Conservation (phyloP, 2,113 vertebrate species). For the Oriolus oriolus region DNA sequence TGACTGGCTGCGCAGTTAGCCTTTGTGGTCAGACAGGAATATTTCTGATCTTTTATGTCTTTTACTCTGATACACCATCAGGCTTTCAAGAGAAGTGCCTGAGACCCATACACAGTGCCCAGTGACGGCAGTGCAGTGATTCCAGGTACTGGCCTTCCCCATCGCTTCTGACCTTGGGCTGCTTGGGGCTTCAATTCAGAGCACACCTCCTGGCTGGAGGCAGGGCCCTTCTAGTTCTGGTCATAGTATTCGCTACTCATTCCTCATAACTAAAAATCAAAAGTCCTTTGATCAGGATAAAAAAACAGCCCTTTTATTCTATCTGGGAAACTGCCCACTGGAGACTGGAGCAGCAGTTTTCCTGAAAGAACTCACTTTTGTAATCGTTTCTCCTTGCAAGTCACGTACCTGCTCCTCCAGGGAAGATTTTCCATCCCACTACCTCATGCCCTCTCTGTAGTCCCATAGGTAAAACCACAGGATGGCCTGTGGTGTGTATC, state of each 20-base stretch:
- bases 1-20: not conserved
- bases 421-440: not conserved
- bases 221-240: not conserved
- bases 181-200: not conserved
- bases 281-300: not conserved
- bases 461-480: not conserved
- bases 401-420: not conserved
- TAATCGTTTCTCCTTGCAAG: not conserved
- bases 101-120: fast-evolving
- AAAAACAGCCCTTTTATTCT: not conserved
- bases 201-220: not conserved
- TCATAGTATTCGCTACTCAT: not conserved
- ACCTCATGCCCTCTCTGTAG: not conserved
- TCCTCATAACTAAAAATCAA: not conserved
- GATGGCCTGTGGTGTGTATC: no score
- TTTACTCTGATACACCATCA: not conserved
- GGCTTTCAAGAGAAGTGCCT: not conserved
- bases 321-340: not conserved
- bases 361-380: not conserved
- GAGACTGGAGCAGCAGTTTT: not conserved
- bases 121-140: not conserved
- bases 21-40: not conserved
- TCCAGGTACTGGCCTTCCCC: not conserved
- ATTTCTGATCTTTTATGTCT: not conserved
- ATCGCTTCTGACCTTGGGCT: not conserved